Evolutionary conservation across 2,113 vertebrate genomes (phyloP).

Genomic region (Psephotus haematonotus): DNA sequence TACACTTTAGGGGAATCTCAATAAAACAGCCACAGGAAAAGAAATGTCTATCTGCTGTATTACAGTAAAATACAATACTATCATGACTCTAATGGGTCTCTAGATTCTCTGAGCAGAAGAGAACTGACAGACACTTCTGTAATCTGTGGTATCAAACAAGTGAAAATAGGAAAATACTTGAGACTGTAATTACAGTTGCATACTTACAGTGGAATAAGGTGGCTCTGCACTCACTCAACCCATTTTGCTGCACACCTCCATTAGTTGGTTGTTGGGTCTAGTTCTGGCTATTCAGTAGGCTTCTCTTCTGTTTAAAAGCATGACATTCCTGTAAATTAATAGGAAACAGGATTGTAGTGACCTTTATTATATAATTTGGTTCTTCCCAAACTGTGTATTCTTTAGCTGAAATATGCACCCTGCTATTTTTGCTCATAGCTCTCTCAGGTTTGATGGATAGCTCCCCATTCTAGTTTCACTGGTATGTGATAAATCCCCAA

Average conservation of each 20-base stretch:
- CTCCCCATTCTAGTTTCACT: not conserved
- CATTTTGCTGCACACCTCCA: constrained; percentile 10
- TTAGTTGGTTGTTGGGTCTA: not conserved
- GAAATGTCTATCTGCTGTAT: not conserved
- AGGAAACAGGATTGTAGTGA: not conserved
- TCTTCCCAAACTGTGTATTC: not conserved
- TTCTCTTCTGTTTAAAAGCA: not conserved
- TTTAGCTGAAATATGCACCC: not conserved
- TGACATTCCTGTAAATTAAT: constrained; percentile 14
- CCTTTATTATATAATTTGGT: not conserved
- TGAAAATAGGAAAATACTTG: not conserved
- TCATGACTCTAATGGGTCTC: not conserved
- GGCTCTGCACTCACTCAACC: constrained; percentile 14
- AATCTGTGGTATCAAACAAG: not conserved
- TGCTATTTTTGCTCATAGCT: not conserved
- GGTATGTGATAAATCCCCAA: not conserved
- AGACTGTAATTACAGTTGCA: not conserved
- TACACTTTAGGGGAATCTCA: not conserved
- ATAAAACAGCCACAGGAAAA: not conserved
- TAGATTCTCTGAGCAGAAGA: not conserved
- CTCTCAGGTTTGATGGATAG: not conserved
- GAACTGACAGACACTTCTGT: not conserved
- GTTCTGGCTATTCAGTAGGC: not conserved
- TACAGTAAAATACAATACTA: not conserved
- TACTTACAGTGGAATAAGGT: constrained; percentile 10